Percentiles rank a stretch among this genome's conserved stretches.
These are phyloP conservation scores for Agonopterix subpropinquella DNA, from an alignment of 2,888 invertebrate genomes.

Conservation along the genomic window DNA sequence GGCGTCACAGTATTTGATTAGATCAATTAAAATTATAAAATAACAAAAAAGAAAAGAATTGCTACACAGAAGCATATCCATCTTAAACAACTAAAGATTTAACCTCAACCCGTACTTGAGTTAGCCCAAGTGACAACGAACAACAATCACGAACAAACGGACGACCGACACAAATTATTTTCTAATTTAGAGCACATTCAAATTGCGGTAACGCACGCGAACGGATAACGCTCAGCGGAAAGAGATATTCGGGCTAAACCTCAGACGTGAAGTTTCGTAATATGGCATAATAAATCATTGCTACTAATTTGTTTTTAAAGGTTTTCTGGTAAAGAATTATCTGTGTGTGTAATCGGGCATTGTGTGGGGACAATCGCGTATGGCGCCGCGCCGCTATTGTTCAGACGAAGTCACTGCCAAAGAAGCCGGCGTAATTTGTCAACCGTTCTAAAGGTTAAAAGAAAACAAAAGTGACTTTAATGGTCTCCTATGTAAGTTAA, in stretches of 20 bases:
- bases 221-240: conserved; percentile 56
- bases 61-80: too few species aligned
- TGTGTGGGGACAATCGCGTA: conserved; percentile 53
- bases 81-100: too few species aligned
- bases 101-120: too few species aligned
- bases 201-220: conserved; percentile 72
- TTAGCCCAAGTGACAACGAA: too few species aligned
- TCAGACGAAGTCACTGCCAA: conserved; percentile 22
- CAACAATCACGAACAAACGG: conserved; percentile 20
- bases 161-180: conserved; percentile 60
- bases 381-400: conserved; percentile 21
- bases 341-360: conserved; percentile 64
- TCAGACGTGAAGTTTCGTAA: conserved; percentile 44
- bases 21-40: too few species aligned
- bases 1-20: too few species aligned
- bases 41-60: too few species aligned
- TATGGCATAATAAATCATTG: conserved; percentile 65
- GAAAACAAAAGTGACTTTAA: conserved; percentile 55
- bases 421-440: conserved; percentile 65
- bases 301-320: conserved; percentile 75
- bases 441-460: conserved; percentile 51
- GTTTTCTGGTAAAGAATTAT: conserved; percentile 58
- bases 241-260: conserved; percentile 39
- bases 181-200: conserved; percentile 71
- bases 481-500: conserved; percentile 50